Evolutionary conservation across 1,140 invertebrate species (phyloP), one percentile per base, ranked within the genome.

Genomic region (Agrilus planipennis): DNA sequence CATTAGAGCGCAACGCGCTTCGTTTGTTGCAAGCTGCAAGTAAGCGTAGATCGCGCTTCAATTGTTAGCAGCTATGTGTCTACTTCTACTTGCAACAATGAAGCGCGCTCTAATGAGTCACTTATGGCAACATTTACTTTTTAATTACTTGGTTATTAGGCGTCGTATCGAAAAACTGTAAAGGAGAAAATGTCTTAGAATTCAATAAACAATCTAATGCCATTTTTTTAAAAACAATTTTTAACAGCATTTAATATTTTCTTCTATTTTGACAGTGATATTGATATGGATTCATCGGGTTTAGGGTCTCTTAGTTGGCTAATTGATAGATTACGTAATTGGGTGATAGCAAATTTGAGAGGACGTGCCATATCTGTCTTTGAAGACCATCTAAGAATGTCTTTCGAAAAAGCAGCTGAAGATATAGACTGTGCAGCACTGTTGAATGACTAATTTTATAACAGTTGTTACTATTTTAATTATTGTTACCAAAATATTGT

Each of bases 221-320:
- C 2, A 21, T 37, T 17, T 10, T 37, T 34, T 16, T 2, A 16
- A 7, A 18, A 16, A 14, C 29, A n/a, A 30, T 17, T 2, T 3
- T 31, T 31, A 31, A 14, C 5, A 16, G 18, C 16, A 4, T 17
- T 20, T 3, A 15, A 6, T 5, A n/a, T 37, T 7, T 32, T 31
- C 20, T 32, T 41, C 40, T 47, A 15, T 55, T 55, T n/a, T n/a
- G n/a, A 34, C 47, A 55, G 54, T 4, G 50, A 52, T 23, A 49
- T 52, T 16, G 50, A 54, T 35, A 47, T 49, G 12, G 52, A 54
- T 34, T 31, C 51, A 7, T 52, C 50, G 12, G 50, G 52, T 16
- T 28, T 55, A 14, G 54, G 49, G 10, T 54, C 52, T n/a, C 42
- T 55, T 18, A 53, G 47, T 39, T 55, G 54, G 54, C 46, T 55